Evolutionary conservation across 1,140 invertebrate genomes (phyloP), one percentile per base, ranked within the genome.

Genomic region (Dolichoris vasculosae): DNA sequence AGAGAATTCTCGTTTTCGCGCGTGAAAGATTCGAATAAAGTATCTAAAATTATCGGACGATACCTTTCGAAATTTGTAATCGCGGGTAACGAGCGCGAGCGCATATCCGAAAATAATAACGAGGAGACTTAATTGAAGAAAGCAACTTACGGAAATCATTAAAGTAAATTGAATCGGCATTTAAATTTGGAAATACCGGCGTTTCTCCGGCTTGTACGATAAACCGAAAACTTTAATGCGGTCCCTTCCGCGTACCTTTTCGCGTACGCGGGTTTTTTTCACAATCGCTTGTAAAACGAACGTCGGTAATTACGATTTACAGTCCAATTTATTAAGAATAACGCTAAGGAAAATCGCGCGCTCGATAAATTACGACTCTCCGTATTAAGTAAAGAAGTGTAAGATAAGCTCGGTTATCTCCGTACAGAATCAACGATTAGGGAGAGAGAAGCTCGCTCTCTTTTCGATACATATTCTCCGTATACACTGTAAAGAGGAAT

Each of bases 261-360:
- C 76, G 48, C 38, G 55, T 23, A 15, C 43, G 35, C 48, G 67
- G 26, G 20, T 32, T 2, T 80, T 79, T 48, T 80, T 73, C 67
- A 13, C 77, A 46, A 69, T 69, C 30, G n/a, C 48, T 64, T 67
- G 38, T 30, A 55, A 84, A 71, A 38, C 40, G n/a, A 73, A n/a
- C 32, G 77, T 63, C 83, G 48, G 32, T 80, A 78, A 80, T 85
- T 71, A 75, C 77, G 67, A 85, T 80, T 85, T 80, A 85, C 76
- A 80, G 40, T n/a, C 83, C 38, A 80, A 85, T 85, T 17, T 75
- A 71, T 73, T 73, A 48, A n/a, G 83, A 84, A 79, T 78, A 55
- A 69, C 59, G 63, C 8, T 63, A 15, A 55, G 32, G 30, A 76
- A 77, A 83, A 73, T 59, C 48, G n/a, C 38, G 55, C 30, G 23